Percentiles rank a stretch among this genome's conserved stretches.
phyloP scores from a whole-genome alignment of 2,888 invertebrate species.

The Acronicta psi region DNA sequence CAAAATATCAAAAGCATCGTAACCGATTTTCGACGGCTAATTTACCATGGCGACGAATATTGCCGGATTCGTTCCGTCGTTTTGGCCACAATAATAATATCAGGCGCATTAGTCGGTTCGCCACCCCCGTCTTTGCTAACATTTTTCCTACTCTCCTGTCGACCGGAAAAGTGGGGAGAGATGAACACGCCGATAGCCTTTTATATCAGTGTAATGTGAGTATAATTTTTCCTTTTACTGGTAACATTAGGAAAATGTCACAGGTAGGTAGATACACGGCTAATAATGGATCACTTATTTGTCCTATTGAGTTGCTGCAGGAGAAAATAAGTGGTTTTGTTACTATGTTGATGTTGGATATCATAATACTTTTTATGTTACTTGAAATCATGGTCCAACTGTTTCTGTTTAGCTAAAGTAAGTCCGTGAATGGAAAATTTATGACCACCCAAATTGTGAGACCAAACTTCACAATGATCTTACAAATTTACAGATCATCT shows the following conservation, averaged over 20 bases:
- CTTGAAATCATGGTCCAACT: no score
- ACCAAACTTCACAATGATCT: background rate
- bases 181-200: conserved; percentile 72
- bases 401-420: no score
- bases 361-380: no score
- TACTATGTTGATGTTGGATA: no score
- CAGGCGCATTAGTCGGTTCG: conserved; percentile 74
- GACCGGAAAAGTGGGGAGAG: conserved; percentile 74
- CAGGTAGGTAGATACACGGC: conserved; percentile 38
- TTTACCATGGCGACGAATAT: conserved; percentile 63
- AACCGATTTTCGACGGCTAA: conserved; percentile 55
- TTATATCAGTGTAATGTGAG: conserved; percentile 75
- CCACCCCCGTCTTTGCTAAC: conserved; percentile 71
- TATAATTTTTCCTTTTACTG: conserved; percentile 70
- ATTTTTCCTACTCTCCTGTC: conserved; percentile 63
- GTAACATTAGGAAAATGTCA: conserved; percentile 55
- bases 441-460: background rate
- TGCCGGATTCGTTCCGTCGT: conserved; percentile 72
- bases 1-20: conserved; percentile 30
- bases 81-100: conserved; percentile 78
- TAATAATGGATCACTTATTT: conserved; percentile 32
- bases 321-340: conserved; percentile 2
- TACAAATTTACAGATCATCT: no score
- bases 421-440: no score
- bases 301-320: conserved; percentile 15